These are phyloP conservation scores for Zalophus californianus DNA, from an alignment of 2,797 vertebrate species.

Conservation along the genomic window DNA sequence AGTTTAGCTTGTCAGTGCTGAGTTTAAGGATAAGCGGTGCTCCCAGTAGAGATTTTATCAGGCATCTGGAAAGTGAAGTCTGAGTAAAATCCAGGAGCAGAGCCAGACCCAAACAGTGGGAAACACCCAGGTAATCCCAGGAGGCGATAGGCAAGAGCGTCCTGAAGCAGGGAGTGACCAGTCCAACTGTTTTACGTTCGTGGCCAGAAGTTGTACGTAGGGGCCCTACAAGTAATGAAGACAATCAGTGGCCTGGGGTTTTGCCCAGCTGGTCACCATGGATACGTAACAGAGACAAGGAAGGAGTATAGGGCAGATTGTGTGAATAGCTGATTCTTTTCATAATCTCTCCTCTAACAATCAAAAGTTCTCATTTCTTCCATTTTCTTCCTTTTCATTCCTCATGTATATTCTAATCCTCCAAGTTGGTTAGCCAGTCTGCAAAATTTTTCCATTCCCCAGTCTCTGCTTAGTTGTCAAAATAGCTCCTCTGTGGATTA, in stretches of 20 bases:
- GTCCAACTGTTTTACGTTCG: not conserved
- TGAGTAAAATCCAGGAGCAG: not conserved
- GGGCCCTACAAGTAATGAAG: not conserved
- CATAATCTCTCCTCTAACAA: not conserved
- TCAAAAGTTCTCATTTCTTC: not conserved
- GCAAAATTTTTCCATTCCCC: not conserved
- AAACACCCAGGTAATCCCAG: not conserved
- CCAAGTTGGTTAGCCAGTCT: not conserved
- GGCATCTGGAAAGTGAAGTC: not conserved
- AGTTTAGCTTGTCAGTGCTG: not conserved
- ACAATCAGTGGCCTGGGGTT: not conserved
- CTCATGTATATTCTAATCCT: not conserved
- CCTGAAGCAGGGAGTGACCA: not conserved
- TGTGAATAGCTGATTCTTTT: not conserved
- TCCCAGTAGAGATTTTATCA: not conserved
- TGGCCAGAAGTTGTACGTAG: accelerated
- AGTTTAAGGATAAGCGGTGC: not conserved
- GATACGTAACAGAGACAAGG: not conserved
- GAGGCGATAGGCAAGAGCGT: not conserved
- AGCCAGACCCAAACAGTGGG: not conserved
- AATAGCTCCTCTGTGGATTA: not conserved
- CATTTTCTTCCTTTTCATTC: not conserved
- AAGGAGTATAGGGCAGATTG: not conserved
- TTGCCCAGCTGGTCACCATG: not conserved
- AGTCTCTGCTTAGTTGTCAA: not conserved